These are phyloP conservation scores for Drosophila prolongata DNA, from an alignment of 2,888 invertebrate genomes.

Conservation along the genomic window DNA sequence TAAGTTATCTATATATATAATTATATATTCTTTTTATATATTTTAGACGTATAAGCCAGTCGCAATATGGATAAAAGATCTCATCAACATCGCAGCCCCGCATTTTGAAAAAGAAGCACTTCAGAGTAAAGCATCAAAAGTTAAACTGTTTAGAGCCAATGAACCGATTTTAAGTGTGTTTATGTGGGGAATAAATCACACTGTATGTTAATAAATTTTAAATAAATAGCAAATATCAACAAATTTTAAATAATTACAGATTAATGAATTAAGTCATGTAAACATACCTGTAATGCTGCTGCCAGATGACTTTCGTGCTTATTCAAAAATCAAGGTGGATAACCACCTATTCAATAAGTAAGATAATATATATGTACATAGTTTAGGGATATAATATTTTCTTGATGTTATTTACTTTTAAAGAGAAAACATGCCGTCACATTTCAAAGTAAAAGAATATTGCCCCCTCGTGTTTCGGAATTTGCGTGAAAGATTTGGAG, in stretches of 20 bases:
- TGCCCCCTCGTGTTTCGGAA: slow-evolving; percentile 99
- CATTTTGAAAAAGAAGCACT: slow-evolving; percentile 96
- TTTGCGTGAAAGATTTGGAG: slow-evolving; percentile 97
- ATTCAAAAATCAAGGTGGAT: slow-evolving; percentile 99
- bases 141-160: slow-evolving; percentile 99
- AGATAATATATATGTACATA: slow-evolving; percentile 81
- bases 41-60: slow-evolving; percentile 16
- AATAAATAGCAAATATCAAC: neutral
- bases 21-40: too few species aligned
- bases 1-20: too few species aligned
- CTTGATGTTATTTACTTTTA: neutral
- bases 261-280: slow-evolving; percentile 98
- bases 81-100: slow-evolving; percentile 82
- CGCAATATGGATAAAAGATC: slow-evolving; percentile 82
- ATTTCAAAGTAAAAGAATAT: slow-evolving; percentile 99
- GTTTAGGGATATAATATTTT: neutral
- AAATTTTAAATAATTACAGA: slow-evolving; percentile 86
- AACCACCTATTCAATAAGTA: slow-evolving; percentile 99
- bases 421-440: slow-evolving; percentile 99
- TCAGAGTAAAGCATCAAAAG: slow-evolving; percentile 99
- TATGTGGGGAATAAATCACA: slow-evolving; percentile 99
- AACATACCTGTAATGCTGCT: slow-evolving; percentile 99
- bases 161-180: slow-evolving; percentile 99
- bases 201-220: slow-evolving; percentile 88
- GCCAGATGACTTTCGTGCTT: slow-evolving; percentile 99